Conservation (phyloP, 2,888 invertebrate species). For the Caenorhabditis afra region DNA sequence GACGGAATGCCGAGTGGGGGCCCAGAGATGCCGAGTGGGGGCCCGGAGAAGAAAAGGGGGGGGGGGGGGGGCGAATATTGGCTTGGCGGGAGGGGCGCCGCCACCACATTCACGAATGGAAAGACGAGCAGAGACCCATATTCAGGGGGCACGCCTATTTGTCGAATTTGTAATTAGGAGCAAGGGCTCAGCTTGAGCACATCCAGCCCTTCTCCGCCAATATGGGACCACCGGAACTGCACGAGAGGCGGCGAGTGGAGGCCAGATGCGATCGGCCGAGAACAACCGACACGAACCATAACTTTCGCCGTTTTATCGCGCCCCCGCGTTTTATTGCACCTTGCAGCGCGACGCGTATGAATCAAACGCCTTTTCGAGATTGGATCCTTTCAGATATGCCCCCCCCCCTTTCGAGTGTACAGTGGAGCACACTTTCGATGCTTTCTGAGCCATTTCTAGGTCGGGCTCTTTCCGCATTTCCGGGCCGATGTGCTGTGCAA, state of each 20-base stretch:
- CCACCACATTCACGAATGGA: conserved; percentile 27
- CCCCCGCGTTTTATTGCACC: conserved; percentile 6
- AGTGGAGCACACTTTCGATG: no score
- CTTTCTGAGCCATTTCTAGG: no score
- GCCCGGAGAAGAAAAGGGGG: background rate
- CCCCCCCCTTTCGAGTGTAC: no score
- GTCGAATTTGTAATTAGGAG: conserved; percentile 59
- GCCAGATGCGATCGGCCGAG: conserved; percentile 14
- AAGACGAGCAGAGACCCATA: conserved; percentile 19
- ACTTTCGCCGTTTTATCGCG: conserved; percentile 35
- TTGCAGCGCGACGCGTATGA: background rate
- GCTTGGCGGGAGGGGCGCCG: conserved; percentile 38
- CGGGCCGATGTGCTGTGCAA: background rate
- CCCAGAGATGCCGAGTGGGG: no score
- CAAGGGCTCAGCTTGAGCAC: conserved; percentile 54
- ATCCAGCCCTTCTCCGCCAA: conserved; percentile 14
- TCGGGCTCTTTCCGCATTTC: no score
- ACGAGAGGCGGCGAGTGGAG: background rate
- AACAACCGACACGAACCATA: conserved; percentile 26
- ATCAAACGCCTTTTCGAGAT: background rate
- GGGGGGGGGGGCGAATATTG: conserved; percentile 33
- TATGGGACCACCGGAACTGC: conserved; percentile 34
- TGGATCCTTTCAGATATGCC: background rate
- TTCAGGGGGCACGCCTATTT: conserved; percentile 22
- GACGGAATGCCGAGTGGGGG: conserved; percentile 45